Conservation (phyloP, 1,140 invertebrate species). For the Anagrus nilaparvatae region DNA sequence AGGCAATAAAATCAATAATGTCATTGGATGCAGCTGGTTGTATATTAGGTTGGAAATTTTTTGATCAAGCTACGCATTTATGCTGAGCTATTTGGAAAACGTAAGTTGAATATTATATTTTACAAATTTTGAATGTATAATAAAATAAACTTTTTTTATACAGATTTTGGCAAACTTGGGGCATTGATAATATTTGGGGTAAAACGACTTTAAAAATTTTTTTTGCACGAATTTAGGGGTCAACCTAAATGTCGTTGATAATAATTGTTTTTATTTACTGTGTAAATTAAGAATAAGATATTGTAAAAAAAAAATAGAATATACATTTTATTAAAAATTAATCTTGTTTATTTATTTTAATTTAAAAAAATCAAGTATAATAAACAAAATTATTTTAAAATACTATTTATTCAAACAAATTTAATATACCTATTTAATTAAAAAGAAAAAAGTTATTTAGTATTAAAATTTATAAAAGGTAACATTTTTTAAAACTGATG, state of each 20-base stretch:
- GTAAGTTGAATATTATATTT: constrained; percentile 56
- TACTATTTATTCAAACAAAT: too few relatives aligned
- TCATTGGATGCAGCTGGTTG: constrained; percentile 71
- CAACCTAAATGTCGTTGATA: constrained; percentile 17
- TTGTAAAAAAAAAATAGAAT: too few relatives aligned
- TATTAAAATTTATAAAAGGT: too few relatives aligned
- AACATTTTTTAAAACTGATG: too few relatives aligned
- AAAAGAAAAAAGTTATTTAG: too few relatives aligned
- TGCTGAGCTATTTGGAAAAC: constrained; percentile 86
- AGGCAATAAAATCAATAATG: constrained; percentile 82
- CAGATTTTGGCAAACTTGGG: constrained; percentile 55
- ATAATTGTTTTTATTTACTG: too few relatives aligned
- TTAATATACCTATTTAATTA: too few relatives aligned
- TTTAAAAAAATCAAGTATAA: too few relatives aligned
- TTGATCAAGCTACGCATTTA: constrained; percentile 95
- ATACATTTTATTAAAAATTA: too few relatives aligned
- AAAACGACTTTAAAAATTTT: constrained; percentile 52
- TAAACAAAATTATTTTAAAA: too few relatives aligned
- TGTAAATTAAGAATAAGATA: too few relatives aligned
- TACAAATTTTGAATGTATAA: not conserved
- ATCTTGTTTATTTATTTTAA: too few relatives aligned
- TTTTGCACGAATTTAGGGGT: constrained; percentile 54
- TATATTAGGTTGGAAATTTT: constrained; percentile 75
- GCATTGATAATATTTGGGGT: constrained; percentile 53
- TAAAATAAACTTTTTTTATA: constrained; percentile 13